A percentile compares a stretch with the other conserved stretches of the same genome.
phyloP scores from a whole-genome alignment of 1,140 invertebrate genomes.

The Heliothis subflexa region DNA sequence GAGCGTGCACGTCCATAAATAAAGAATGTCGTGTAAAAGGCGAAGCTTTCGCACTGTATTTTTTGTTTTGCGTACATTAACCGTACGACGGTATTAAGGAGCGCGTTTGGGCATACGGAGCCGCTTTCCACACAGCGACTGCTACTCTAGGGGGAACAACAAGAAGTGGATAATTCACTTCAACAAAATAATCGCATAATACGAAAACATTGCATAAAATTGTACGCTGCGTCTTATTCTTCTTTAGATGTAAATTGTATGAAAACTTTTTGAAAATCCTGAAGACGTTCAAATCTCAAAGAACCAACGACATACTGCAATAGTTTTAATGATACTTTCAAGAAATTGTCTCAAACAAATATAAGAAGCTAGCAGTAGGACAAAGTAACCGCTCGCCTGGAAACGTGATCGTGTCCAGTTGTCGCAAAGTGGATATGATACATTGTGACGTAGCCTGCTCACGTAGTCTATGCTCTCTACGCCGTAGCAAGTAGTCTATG shows the following conservation, averaged over 20 bases:
- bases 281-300: not conserved
- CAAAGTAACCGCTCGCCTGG: conserved; percentile 10
- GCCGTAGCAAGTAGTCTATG: conserved; percentile 10
- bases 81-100: conserved; percentile 29
- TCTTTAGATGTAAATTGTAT: conserved; percentile 2
- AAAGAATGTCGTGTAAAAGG: conserved; percentile 58
- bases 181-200: not conserved
- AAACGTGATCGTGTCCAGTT: conserved; percentile 23
- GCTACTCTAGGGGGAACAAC: not conserved
- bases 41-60: conserved; percentile 45
- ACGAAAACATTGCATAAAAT: conserved; percentile 1
- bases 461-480: not conserved
- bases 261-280: not conserved
- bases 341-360: not conserved
- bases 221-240: not conserved
- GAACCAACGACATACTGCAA: not conserved
- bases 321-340: not conserved
- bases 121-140: not conserved
- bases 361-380: not conserved
- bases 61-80: conserved; percentile 48
- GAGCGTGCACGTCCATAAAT: conserved; percentile 61
- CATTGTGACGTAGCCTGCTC: conserved; percentile 19
- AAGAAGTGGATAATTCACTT: conserved; percentile 24
- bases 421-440: conserved; percentile 17
- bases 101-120: not conserved